These are phyloP conservation scores for Plecotus auritus DNA, from an alignment of 2,113 vertebrate species.

Conservation along the genomic window DNA sequence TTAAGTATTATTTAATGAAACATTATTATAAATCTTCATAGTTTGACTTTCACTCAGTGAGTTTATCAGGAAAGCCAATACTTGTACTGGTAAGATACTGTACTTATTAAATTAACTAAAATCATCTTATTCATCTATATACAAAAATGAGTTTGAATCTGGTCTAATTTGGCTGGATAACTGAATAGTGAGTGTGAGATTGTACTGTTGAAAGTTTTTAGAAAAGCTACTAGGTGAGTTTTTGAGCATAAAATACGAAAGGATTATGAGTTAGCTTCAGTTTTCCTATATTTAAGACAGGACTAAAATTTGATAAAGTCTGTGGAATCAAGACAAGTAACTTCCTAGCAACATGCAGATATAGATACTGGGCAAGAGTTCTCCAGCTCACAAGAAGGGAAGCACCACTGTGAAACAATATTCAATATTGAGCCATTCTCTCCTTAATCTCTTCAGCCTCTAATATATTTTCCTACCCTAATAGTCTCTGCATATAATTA, in stretches of 20 bases:
- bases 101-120: background rate
- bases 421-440: background rate
- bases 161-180: background rate
- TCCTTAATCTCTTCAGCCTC: background rate
- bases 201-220: background rate
- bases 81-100: background rate
- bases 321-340: background rate
- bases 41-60: background rate
- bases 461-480: background rate
- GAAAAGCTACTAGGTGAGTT: background rate
- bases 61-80: background rate
- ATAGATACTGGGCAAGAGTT: fast-evolving
- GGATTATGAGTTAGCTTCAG: background rate
- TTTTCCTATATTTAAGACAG: background rate
- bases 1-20: background rate
- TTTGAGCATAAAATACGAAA: background rate
- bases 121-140: background rate
- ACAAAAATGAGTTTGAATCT: background rate
- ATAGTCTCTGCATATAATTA: background rate
- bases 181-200: background rate
- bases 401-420: background rate
- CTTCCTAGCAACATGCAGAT: background rate
- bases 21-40: background rate
- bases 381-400: background rate
- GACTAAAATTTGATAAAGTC: background rate